Conservation (phyloP, 2,888 invertebrate genomes). For the Tolmerus cingulatus region DNA sequence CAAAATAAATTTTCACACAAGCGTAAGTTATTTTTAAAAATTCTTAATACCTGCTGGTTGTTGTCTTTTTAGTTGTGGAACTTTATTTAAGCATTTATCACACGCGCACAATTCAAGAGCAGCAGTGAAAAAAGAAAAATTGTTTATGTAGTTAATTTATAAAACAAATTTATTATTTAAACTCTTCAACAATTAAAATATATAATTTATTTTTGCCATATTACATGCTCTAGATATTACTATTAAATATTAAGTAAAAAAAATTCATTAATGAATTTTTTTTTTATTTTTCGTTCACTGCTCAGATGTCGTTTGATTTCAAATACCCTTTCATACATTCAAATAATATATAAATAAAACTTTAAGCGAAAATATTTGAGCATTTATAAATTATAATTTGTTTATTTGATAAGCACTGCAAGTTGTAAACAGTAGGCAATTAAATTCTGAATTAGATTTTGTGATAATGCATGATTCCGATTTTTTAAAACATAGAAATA, state of each 20-base stretch:
- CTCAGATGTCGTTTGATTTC: neutral
- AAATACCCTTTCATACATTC: neutral
- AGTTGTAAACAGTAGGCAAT: neutral
- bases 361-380: neutral
- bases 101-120: slow-evolving; percentile 21
- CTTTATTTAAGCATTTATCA: slow-evolving; percentile 34
- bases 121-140: slow-evolving; percentile 43
- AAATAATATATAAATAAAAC: neutral
- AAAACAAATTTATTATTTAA: neutral
- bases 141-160: neutral
- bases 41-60: slow-evolving; percentile 33
- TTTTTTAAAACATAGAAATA: neutral
- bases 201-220: neutral
- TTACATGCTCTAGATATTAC: neutral
- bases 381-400: neutral
- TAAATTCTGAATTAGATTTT: neutral
- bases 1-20: neutral
- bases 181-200: neutral
- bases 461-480: neutral
- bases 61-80: slow-evolving; percentile 45
- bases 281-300: neutral
- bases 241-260: neutral
- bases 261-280: neutral
- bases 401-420: neutral
- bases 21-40: neutral